These are phyloP conservation scores for Fissipunctia ypsillon DNA, from an alignment of 2,888 invertebrate species.

Conservation along the genomic window DNA sequence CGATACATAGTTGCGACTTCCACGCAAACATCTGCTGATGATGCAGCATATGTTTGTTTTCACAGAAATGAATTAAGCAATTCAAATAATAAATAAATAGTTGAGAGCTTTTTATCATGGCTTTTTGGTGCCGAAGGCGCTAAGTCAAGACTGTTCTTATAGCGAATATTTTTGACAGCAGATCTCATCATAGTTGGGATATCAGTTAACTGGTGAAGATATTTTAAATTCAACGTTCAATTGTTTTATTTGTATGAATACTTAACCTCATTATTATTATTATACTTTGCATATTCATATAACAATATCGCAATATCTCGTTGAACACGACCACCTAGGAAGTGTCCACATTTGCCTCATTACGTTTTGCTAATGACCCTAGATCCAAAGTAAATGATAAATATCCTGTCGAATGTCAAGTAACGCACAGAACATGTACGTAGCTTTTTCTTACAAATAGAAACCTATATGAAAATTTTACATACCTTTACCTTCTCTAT, in stretches of 20 bases:
- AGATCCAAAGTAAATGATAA: background rate
- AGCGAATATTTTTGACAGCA: background rate
- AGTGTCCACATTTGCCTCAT: background rate
- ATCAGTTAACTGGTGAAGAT: background rate
- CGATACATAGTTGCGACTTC: conserved; percentile 1
- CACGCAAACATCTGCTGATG: conserved; percentile 51
- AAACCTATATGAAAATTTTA: conserved; percentile 13
- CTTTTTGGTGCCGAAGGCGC: background rate
- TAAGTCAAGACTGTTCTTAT: background rate
- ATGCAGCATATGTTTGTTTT: conserved; percentile 20
- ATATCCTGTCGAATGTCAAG: background rate
- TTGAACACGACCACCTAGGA: background rate
- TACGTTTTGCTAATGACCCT: background rate
- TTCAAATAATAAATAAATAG: background rate
- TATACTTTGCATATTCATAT: background rate
- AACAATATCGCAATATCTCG: conserved; percentile 7
- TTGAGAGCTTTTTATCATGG: background rate
- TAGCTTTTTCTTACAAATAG: background rate
- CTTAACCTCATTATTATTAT: no score
- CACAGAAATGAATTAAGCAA: conserved; percentile 20
- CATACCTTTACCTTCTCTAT: no score
- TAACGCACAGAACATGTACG: background rate
- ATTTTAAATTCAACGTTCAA: background rate
- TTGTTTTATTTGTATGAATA: conserved; percentile 6
- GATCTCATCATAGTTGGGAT: background rate